Evolutionary conservation across 2,113 vertebrate species (phyloP).

Genomic region (Chaetodon auriga): DNA sequence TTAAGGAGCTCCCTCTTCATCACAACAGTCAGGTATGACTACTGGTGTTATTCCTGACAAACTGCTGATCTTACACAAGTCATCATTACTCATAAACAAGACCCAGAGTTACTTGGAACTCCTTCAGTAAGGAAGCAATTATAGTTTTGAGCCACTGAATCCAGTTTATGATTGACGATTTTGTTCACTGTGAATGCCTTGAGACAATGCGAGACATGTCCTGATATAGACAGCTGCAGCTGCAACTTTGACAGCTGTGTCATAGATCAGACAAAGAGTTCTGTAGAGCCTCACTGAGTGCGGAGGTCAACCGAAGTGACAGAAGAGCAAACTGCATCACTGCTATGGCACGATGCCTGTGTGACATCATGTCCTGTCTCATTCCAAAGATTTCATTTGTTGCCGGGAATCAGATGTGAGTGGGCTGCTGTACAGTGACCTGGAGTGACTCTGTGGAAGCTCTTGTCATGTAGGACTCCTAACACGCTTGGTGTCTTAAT

Average conservation of each 20-base stretch:
- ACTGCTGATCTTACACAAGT: background rate
- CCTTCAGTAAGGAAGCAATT: background rate
- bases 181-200: background rate
- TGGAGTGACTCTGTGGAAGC: conserved; percentile 47
- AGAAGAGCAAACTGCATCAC: background rate
- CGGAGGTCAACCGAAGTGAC: background rate
- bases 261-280: background rate
- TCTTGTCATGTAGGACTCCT: conserved; percentile 42
- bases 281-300: background rate
- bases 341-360: background rate
- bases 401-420: conserved; percentile 7
- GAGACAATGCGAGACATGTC: background rate
- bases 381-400: background rate
- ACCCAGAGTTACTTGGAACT: background rate
- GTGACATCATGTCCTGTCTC: conserved; percentile 7
- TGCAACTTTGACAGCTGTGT: conserved; percentile 4
- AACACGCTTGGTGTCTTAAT: conserved; percentile 52
- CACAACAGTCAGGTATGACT: background rate
- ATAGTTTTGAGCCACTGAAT: background rate
- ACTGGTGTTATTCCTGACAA: background rate
- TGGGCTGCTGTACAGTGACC: conserved; percentile 27
- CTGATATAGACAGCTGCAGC: conserved; percentile 16
- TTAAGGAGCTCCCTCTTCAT: background rate
- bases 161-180: background rate
- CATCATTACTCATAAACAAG: background rate